Evolutionary conservation across 2,113 vertebrate genomes (phyloP).

Genomic region (Megalops atlanticus): DNA sequence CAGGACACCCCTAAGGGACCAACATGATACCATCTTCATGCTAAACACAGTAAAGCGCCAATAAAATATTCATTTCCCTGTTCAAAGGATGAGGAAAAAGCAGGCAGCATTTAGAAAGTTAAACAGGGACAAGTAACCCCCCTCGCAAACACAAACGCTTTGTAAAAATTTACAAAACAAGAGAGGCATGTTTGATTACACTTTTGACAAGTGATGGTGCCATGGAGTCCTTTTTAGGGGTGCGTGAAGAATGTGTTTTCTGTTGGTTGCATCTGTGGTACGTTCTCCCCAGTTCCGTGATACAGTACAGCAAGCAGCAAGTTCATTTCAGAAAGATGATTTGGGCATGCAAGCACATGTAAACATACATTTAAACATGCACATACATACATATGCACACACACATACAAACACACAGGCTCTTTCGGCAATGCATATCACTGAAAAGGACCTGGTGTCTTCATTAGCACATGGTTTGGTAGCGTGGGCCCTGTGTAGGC

Average conservation of each 20-base stretch:
- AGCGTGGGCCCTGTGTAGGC: neutral
- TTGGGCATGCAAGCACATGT: neutral
- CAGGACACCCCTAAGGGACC: conserved; percentile 53
- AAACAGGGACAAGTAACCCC: conserved; percentile 51
- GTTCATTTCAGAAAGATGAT: too few species aligned
- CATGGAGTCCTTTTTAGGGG: neutral
- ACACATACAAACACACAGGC: neutral
- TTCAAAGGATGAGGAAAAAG: conserved; percentile 60
- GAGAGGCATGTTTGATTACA: conserved; percentile 31
- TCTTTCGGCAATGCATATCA: too few species aligned
- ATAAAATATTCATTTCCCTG: conserved; percentile 75
- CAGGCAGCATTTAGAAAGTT: conserved; percentile 65
- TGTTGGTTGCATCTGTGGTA: neutral
- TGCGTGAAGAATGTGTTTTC: neutral
- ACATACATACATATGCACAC: neutral
- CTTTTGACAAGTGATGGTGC: conserved; percentile 29
- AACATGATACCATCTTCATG: conserved; percentile 62
- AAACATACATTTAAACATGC: neutral
- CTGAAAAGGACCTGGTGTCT: conserved; percentile 2
- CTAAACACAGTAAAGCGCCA: conserved; percentile 63
- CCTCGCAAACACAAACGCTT: conserved; percentile 13
- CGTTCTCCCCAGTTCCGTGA: neutral
- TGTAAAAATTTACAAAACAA: conserved; percentile 64
- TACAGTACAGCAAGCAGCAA: too few species aligned
- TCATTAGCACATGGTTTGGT: conserved; percentile 15